Percentiles rank a stretch among this genome's conserved stretches.
These are phyloP conservation scores for Coccyzus lansbergi DNA, from an alignment of 2,797 vertebrate genomes.

Conservation along the genomic window DNA sequence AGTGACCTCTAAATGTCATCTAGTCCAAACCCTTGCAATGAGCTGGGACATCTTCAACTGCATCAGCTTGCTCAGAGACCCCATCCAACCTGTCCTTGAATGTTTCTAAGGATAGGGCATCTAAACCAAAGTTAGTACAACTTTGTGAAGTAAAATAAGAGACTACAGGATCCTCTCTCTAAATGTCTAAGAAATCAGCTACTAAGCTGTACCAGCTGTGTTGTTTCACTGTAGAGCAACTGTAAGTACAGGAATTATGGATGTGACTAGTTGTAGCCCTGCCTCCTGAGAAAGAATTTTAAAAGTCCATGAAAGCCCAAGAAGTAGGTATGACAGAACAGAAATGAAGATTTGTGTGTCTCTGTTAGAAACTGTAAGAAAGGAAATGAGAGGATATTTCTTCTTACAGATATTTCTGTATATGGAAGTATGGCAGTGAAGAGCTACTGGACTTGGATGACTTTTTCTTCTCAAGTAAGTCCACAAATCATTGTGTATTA, in stretches of 20 bases:
- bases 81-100: rapidly evolving
- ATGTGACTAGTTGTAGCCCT: background rate
- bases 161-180: background rate
- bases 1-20: too few species aligned
- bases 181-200: background rate
- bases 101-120: background rate
- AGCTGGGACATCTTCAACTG: background rate
- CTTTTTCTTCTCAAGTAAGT: background rate
- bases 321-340: background rate
- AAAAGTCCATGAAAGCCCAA: background rate
- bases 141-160: background rate
- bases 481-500: background rate
- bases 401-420: too few species aligned
- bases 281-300: background rate
- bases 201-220: background rate
- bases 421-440: background rate
- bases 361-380: background rate
- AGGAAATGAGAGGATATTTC: background rate
- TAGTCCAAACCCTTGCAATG: background rate
- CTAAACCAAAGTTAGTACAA: background rate
- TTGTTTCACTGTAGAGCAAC: background rate
- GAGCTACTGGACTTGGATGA: background rate
- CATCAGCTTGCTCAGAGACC: background rate
- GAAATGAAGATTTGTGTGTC: background rate
- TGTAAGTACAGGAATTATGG: background rate